Percentiles rank a stretch among this genome's conserved stretches.
phyloP scores from a whole-genome alignment of 2,888 invertebrate genomes.

The Ornithoptera alexandrae region DNA sequence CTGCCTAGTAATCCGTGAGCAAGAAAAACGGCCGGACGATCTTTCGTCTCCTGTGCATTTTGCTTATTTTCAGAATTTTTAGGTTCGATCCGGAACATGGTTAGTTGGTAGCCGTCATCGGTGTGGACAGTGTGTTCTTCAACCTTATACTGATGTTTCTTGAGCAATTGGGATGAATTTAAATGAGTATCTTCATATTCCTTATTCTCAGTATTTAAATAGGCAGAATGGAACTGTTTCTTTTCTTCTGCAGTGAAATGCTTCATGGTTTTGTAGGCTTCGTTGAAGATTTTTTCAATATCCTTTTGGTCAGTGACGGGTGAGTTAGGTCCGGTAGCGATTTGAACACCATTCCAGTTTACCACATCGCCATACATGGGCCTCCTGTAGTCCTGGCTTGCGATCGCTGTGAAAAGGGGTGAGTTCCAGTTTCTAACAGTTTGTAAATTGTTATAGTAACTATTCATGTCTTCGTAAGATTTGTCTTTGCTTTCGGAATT shows the following conservation, averaged over 20 bases:
- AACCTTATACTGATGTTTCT: conserved; percentile 57
- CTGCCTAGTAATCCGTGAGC: conserved; percentile 84
- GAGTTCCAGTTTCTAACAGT: conserved; percentile 40
- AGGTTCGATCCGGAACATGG: conserved; percentile 65
- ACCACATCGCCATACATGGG: conserved; percentile 45
- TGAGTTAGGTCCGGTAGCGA: conserved; percentile 44
- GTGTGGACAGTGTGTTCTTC: conserved; percentile 65
- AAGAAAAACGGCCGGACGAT: conserved; percentile 72
- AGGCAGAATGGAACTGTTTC: conserved; percentile 50
- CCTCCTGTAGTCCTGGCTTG: conserved; percentile 37
- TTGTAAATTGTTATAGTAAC: conserved; percentile 34
- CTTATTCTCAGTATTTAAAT: conserved; percentile 40
- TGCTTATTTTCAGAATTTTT: conserved; percentile 39
- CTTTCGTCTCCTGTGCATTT: conserved; percentile 38
- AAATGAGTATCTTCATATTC: conserved; percentile 45
- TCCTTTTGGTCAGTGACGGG: conserved; percentile 46
- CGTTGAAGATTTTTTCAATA: conserved; percentile 55
- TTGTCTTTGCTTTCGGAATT: conserved; percentile 39
- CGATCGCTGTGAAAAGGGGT: conserved; percentile 40
- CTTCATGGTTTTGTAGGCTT: conserved; percentile 57
- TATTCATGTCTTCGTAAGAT: conserved; percentile 33
- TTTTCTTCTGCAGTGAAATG: conserved; percentile 54
- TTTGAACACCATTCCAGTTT: conserved; percentile 49
- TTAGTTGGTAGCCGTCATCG: conserved; percentile 69
- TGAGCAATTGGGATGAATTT: conserved; percentile 58